Evolutionary conservation across 2,797 vertebrate genomes (phyloP).

Genomic region (Melanotaenia pygmaea): DNA sequence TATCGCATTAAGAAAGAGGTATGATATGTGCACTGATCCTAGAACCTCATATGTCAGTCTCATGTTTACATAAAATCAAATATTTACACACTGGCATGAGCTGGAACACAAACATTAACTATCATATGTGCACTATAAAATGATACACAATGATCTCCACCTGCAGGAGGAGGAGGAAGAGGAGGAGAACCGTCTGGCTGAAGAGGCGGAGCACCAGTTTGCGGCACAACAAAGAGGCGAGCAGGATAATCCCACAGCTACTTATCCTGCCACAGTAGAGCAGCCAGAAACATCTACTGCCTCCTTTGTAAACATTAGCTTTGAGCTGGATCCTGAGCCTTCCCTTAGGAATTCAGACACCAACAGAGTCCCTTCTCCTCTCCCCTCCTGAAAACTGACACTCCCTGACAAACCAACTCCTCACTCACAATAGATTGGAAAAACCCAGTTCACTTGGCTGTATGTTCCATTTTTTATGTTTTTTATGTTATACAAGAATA

Average conservation of each 20-base stretch:
- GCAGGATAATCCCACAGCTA: conserved; percentile 79
- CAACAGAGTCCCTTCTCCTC: conserved; percentile 84
- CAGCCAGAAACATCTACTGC: conserved; percentile 85
- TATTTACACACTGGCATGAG: background rate
- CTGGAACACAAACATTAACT: background rate
- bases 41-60: too few relatives aligned
- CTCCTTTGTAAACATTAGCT: conserved; percentile 94
- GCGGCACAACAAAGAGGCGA: conserved; percentile 81
- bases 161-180: conserved; percentile 95
- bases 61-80: too few relatives aligned
- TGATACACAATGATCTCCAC: conserved; percentile 6
- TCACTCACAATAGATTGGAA: conserved; percentile 19
- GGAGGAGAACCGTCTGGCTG: conserved; percentile 91
- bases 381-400: conserved; percentile 84
- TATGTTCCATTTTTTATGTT: conserved; percentile 48
- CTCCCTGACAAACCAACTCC: background rate
- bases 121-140: background rate
- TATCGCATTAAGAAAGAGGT: conserved; percentile 99
- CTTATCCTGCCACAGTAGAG: conserved; percentile 76
- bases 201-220: conserved; percentile 66
- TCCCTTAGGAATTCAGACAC: conserved; percentile 74
- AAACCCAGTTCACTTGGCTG: conserved; percentile 23
- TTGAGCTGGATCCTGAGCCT: conserved; percentile 88
- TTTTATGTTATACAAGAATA: conserved; percentile 28
- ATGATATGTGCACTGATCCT: conserved; percentile 10